Evolutionary conservation across 2,888 invertebrate genomes (phyloP), one percentile per base, ranked within the genome.

Genomic region (Drosophila acutilabella): DNA sequence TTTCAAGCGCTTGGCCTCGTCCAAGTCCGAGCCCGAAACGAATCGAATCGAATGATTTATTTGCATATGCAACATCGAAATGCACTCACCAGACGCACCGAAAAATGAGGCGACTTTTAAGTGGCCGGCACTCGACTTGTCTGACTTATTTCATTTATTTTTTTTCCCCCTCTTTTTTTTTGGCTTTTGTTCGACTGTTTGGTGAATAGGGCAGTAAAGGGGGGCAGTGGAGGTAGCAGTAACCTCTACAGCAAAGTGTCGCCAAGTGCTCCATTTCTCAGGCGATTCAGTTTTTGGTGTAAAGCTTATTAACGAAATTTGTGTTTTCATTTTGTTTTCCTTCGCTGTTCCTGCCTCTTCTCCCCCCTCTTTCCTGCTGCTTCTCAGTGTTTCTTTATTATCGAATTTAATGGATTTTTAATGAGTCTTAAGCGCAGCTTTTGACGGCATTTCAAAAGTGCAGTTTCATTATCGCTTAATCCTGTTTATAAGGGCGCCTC

Each of bases 31-130:
- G 8, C 2, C 30, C 30, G 8, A 30, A 30, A 0, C 30, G 30
- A 30, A 30, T 8, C 18, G 48, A 58, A 51, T 60, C 56, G 72
- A 71, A 78, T 82, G 82, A 82, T 88, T 88, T 83, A 88, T 83
- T 83, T 83, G 86, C 83, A 85, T 88, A 83, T 83, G 82, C 88
- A 83, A 83, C 83, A 83, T 78, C 83, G 86, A 83, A 83, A 83
- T 88, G 83, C 83, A 83, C 83, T 83, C 88, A 83, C 86, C 59
- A 69, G 45, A 45, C 66, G 41, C 47, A 36, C 60, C 40, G 48
- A 80, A 79, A 64, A 62, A 33, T 70, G 69, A 77, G 75, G 65
- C 68, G 67, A 74, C 88, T 83, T 81, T 88, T 79, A 83, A 83
- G 83, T 88, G 88, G 75, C 79, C 75, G 74, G 71, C 88, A 72